A percentile compares a stretch with the other conserved stretches of the same genome.
phyloP scores from a whole-genome alignment of 2,888 invertebrate genomes.

The Linnaemya vulpina region DNA sequence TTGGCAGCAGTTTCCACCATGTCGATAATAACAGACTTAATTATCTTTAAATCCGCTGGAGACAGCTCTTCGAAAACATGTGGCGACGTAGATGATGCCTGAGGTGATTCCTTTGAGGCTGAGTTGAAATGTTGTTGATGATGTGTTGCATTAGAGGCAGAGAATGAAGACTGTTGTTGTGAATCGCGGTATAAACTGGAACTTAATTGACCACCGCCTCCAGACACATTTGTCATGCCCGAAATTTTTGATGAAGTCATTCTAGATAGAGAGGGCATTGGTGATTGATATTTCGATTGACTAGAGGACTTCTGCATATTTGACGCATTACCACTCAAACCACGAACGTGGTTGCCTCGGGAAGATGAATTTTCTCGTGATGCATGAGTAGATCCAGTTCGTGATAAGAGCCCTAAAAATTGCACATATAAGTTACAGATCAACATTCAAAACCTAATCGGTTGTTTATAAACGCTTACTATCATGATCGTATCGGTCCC shows the following conservation, averaged over 20 bases:
- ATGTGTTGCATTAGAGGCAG: slow-evolving; percentile 30
- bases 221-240: slow-evolving; percentile 27
- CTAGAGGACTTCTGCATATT: slow-evolving; percentile 81
- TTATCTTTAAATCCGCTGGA: slow-evolving; percentile 74
- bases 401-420: slow-evolving; percentile 82
- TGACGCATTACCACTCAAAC: slow-evolving; percentile 76
- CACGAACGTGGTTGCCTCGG: slow-evolving; percentile 76
- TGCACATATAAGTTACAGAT: neutral
- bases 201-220: slow-evolving; percentile 10
- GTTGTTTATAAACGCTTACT: slow-evolving; percentile 65
- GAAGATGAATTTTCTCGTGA: slow-evolving; percentile 83
- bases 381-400: slow-evolving; percentile 86
- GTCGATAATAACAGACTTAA: slow-evolving; percentile 78
- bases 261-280: slow-evolving; percentile 75
- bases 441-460: neutral
- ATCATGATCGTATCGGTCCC: slow-evolving; percentile 79
- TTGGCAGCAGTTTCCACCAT: slow-evolving; percentile 77
- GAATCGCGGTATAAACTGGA: slow-evolving; percentile 52
- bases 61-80: slow-evolving; percentile 77
- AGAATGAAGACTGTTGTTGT: slow-evolving; percentile 26
- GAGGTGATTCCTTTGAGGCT: slow-evolving; percentile 47
- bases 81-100: slow-evolving; percentile 72
- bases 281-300: slow-evolving; percentile 81
- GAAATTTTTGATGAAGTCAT: slow-evolving; percentile 75
- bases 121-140: slow-evolving; percentile 40